phyloP scores from a whole-genome alignment of 2,888 invertebrate species.

The Hirtodrosophila duncani region DNA sequence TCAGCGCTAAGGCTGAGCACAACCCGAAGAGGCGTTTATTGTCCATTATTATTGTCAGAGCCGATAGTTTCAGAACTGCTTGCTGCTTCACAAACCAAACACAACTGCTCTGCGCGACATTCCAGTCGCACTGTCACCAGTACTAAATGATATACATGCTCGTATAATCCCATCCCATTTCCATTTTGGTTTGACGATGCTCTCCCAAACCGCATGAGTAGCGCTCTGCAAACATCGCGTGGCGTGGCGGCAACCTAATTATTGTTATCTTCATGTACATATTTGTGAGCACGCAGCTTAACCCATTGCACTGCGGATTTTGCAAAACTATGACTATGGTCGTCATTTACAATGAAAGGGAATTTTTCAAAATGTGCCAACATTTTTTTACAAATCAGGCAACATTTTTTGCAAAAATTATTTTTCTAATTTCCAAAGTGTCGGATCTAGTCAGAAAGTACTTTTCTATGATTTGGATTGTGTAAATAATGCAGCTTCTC shows the following conservation, averaged over 20 bases:
- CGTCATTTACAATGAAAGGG: no score
- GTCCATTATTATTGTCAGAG: slow-evolving; percentile 25
- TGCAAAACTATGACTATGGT: no score
- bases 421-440: no score
- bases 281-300: neutral
- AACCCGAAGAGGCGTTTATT: slow-evolving; percentile 11
- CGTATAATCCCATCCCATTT: neutral
- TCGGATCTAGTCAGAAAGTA: no score
- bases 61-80: slow-evolving; percentile 20
- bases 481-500: no score
- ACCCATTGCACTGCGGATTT: slow-evolving; percentile 18
- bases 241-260: slow-evolving; percentile 1
- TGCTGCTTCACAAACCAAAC: slow-evolving; percentile 44
- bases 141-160: neutral
- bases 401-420: no score
- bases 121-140: slow-evolving; percentile 4
- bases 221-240: slow-evolving; percentile 12
- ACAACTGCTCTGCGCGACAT: slow-evolving; percentile 40
- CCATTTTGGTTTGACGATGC: slow-evolving; percentile 3
- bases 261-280: slow-evolving; percentile 7
- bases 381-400: no score
- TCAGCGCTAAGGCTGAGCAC: slow-evolving; percentile 5
- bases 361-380: no score
- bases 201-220: neutral
- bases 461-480: no score